Percentiles rank a stretch among this genome's conserved stretches.
Evolutionary conservation across 2,113 vertebrate genomes (phyloP).

Genomic region (human): GRCh38 chr2:232655501-232656000

Average conservation of each 20-base stretch:
- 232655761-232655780: no score
- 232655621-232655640: not conserved
- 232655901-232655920: no score
- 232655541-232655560: constrained; percentile 22
- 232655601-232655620: not conserved
- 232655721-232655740: no score
- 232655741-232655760: not conserved
- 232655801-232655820: not conserved
- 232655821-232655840: no score
- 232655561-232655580: not conserved
- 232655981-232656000: no score
- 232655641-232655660: not conserved
- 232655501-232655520: constrained; percentile 44
- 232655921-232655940: no score
- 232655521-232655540: constrained; percentile 48
- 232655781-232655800: not conserved
- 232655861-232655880: no score
- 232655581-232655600: not conserved
- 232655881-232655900: no score
- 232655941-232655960: no score
- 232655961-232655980: no score
- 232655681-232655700: not conserved
- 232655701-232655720: not conserved
- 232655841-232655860: no score
- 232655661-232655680: not conserved